Base-by-base conservation (phyloP, 1,140 invertebrate genomes). In the Eubasilissa regina region DNA sequence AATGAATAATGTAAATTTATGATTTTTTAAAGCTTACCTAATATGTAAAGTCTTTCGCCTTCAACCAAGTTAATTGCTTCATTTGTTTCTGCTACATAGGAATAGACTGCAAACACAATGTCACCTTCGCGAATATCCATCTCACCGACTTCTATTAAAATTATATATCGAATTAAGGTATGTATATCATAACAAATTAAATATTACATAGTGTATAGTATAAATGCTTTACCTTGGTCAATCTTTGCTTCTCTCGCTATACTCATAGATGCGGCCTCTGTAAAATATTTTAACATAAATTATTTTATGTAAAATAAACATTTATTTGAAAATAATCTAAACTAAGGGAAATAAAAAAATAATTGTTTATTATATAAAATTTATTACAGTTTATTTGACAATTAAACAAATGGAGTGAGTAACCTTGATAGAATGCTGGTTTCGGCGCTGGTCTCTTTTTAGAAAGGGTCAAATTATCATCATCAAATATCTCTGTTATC, bases 11-110 rank as follows among this genome's bases (percentile, higher is more conserved):
- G 25, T 3, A 3, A 6, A 6, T 35, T 35, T 35, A 35, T 3
- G 25, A 35, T 68, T 72, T 17, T 72, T 19, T 10, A 51, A 72
- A 11, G 9, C 25, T 15, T 90, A 94, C 95, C 94, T 78, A 97
- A 89, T 44, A 97, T 93, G 78, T 95, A 95, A 12, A 98, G 93
- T 85, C 93, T 92, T 90, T 97, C 96, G 76, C 97, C 97, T 90
- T 98, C 96, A 0, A 97, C 94, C 11, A 98, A 89, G 85, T 96
- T 95, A 74, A 97, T 94, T 7, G 95, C 94, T 86, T 97, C 95
- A 79, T 95, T 93, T 58, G 93, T 94, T 89, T 97, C 96, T n/a
- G 95, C 95, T 47, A 95, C 91, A 84, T 96, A 97, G 4, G 94
- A 94, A 83, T 93, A 95, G 35, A 97, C 94, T 1, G 96, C 95